Evolutionary conservation across 2,113 vertebrate species (phyloP).

Genomic region (Nesospiza acunhae): DNA sequence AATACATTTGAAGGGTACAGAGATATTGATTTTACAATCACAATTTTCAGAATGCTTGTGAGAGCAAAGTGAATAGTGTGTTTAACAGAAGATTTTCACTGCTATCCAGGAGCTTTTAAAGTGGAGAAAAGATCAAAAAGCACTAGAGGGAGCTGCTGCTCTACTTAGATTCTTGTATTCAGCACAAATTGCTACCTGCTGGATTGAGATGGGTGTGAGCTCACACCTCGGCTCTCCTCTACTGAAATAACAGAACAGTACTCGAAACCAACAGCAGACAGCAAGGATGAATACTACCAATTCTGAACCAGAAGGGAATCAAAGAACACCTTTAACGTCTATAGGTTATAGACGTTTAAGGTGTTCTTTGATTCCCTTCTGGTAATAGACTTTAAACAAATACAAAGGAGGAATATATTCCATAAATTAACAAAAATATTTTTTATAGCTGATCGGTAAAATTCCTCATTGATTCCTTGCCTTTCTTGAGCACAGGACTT

Average conservation of each 20-base stretch:
- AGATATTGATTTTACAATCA: not conserved
- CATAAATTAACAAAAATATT: not conserved
- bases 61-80: not conserved
- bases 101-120: not conserved
- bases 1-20: not conserved
- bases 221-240: not conserved
- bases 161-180: constrained; percentile 2
- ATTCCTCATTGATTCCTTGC: not conserved
- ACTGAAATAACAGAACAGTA: constrained; percentile 19
- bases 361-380: no score
- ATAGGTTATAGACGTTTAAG: no score
- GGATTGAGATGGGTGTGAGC: constrained; percentile 17
- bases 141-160: constrained; percentile 81
- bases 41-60: not conserved
- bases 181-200: constrained; percentile 13
- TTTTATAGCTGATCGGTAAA: not conserved
- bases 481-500: not conserved
- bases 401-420: not conserved
- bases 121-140: not conserved
- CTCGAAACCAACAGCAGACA: constrained; percentile 29
- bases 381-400: constrained; percentile 37
- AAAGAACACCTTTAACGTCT: constrained; percentile 10
- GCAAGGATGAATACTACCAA: constrained; percentile 10
- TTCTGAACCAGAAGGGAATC: not conserved
- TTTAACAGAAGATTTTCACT: not conserved